A percentile compares a stretch with the other conserved stretches of the same genome.
Evolutionary conservation across 1,140 invertebrate species (phyloP).

Genomic region (Spodoptera frugiperda): DNA sequence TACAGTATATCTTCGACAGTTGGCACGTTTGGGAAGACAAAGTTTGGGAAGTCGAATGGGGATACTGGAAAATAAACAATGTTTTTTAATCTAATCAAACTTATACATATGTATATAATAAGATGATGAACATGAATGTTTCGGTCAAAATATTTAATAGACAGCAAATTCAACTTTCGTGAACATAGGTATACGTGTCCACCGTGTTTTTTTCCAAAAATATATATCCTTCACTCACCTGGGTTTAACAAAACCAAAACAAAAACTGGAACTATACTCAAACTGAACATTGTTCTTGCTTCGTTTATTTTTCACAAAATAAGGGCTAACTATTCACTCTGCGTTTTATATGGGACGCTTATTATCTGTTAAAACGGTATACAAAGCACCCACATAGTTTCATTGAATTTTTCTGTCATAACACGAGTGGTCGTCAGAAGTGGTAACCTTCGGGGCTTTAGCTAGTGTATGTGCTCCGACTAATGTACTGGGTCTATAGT

Average conservation of each 20-base stretch:
- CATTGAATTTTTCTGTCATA: slow-evolving; percentile 44
- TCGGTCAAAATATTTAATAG: too few relatives aligned
- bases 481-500: not conserved
- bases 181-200: too few relatives aligned
- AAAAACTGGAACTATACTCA: not conserved
- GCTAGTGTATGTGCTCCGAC: slow-evolving; percentile 18
- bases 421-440: slow-evolving; percentile 13
- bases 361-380: slow-evolving; percentile 8
- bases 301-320: slow-evolving; percentile 2
- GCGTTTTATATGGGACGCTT: slow-evolving; percentile 21
- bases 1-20: slow-evolving; percentile 32
- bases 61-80: not conserved
- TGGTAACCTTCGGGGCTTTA: slow-evolving; percentile 23
- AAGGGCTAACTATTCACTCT: slow-evolving; percentile 6
- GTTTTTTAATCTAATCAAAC: not conserved
- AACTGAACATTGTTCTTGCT: slow-evolving; percentile 8
- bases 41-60: slow-evolving; percentile 20
- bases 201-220: too few relatives aligned
- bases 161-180: too few relatives aligned
- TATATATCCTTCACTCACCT: not conserved
- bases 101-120: too few relatives aligned
- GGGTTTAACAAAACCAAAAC: not conserved
- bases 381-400: slow-evolving; percentile 41
- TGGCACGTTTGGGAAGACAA: slow-evolving; percentile 28
- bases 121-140: too few relatives aligned